phyloP scores from a whole-genome alignment of 2,113 vertebrate genomes.

The Corythornis madagascariensis region DNA sequence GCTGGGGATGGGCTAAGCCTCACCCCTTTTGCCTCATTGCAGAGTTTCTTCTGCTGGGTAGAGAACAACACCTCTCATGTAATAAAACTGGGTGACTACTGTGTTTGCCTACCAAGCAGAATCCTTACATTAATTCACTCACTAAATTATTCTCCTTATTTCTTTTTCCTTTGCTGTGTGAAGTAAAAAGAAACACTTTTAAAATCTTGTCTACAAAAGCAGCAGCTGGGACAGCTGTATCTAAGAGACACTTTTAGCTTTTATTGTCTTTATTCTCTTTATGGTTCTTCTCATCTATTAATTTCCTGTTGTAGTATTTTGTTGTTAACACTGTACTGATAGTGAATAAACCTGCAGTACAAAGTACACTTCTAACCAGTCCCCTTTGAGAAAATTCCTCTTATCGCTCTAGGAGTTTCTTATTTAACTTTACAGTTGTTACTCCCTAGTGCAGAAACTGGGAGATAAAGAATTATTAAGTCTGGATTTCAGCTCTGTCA shows the following conservation, averaged over 20 bases:
- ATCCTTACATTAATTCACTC: not conserved
- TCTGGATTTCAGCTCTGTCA: not conserved
- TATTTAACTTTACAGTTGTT: not conserved
- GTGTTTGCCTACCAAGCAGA: not conserved
- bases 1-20: not conserved
- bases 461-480: not conserved
- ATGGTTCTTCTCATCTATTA: not conserved
- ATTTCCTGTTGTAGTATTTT: not conserved
- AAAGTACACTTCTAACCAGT: not conserved
- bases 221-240: not conserved
- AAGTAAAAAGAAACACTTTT: not conserved
- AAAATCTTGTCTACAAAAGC: not conserved
- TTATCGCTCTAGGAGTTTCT: not conserved
- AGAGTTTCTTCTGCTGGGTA: not conserved
- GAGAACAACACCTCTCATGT: not conserved
- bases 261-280: not conserved
- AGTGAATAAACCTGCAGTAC: not conserved
- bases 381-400: not conserved
- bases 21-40: not conserved
- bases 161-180: not conserved
- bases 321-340: accelerated
- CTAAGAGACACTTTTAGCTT: not conserved
- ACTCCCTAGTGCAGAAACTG: not conserved
- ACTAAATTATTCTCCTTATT: not conserved
- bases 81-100: not conserved